Percentiles rank a stretch among this genome's conserved stretches.
phyloP scores from a whole-genome alignment of 2,113 vertebrate genomes.

The Engraulis encrasicolus region DNA sequence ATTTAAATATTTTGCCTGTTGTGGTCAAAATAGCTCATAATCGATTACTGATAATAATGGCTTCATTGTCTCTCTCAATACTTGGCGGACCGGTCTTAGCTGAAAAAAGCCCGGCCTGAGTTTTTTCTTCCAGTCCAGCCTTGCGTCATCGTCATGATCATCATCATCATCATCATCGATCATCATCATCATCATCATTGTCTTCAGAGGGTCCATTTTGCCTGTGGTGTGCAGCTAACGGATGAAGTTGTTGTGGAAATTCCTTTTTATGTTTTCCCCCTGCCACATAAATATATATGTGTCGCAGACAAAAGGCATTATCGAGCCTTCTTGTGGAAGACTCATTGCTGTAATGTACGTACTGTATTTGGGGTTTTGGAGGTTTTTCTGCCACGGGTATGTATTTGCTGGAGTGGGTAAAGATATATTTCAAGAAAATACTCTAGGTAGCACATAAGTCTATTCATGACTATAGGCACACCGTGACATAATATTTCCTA shows the following conservation, averaged over 20 bases:
- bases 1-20: too few species aligned
- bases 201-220: constrained; percentile 27
- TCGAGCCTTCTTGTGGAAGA: constrained; percentile 68
- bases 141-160: too few species aligned
- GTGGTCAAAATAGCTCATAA: too few species aligned
- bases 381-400: constrained; percentile 48
- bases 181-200: constrained; percentile 35
- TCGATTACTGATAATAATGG: too few species aligned
- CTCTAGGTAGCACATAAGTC: constrained; percentile 65
- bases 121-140: too few species aligned
- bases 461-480: not conserved
- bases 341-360: constrained; percentile 60
- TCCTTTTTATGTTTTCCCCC: constrained; percentile 73
- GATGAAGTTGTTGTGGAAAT: constrained; percentile 77
- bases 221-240: constrained; percentile 65
- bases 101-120: too few species aligned
- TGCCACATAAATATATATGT: constrained; percentile 77
- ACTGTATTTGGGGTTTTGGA: too few species aligned
- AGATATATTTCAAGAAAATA: constrained; percentile 47
- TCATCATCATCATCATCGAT: constrained; percentile 41
- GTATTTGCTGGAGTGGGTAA: constrained; percentile 59
- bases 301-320: constrained; percentile 68
- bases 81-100: too few species aligned
- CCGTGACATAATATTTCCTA: not conserved
- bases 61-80: too few species aligned